Evolutionary conservation across 2,113 vertebrate species (phyloP), one percentile per base, ranked within the genome.

Genomic region (Delphinapterus leucas): DNA sequence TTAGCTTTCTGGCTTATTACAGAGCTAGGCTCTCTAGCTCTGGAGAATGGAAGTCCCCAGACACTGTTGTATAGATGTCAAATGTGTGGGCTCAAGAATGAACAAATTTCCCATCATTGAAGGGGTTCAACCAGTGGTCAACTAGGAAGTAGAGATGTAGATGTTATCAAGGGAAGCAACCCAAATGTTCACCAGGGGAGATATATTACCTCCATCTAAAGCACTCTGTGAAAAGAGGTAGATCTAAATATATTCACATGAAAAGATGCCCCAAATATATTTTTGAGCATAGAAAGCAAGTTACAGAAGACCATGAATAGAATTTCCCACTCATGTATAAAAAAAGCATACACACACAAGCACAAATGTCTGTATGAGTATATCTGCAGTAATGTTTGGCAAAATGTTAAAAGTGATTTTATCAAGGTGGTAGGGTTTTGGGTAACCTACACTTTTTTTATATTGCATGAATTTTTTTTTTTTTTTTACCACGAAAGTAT

Each of bases 371-470:
- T 79, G 36, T 53, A 31, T 63, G 28, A 87, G 9, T 71, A 9
- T 77, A 60, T 47, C 71, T 81, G 20, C 58, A 63, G 26, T 83
- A 63, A 49, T 77, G 14, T 71, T 76, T 88, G 33, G 12, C 38
- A 96, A 82, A 95, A 85, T 93, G 79, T 49, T 79, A 89, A 47
- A 47, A 82, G 8, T 25, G n/a, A 93, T 23, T 95, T 88, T 95
- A 44, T 93, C 38, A 60, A 17, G 28, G 49, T 38, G 31, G 17
- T 80, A 20, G 0, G 12, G 90, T 93, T 93, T 80, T 20, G 49
- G 83, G n/a, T 85, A 41, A 88, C 31, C 17, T 67, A 60, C 0
- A 7, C 33, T 60, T 80, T 74, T 90, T 80, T 84, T 36, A 85
- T 92, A 70, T 26, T 63, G 38, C 36, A 55, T 58, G 4, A 23